Evolutionary conservation across 2,888 invertebrate genomes (phyloP).

Genomic region (Rotaria magnacalcarata): DNA sequence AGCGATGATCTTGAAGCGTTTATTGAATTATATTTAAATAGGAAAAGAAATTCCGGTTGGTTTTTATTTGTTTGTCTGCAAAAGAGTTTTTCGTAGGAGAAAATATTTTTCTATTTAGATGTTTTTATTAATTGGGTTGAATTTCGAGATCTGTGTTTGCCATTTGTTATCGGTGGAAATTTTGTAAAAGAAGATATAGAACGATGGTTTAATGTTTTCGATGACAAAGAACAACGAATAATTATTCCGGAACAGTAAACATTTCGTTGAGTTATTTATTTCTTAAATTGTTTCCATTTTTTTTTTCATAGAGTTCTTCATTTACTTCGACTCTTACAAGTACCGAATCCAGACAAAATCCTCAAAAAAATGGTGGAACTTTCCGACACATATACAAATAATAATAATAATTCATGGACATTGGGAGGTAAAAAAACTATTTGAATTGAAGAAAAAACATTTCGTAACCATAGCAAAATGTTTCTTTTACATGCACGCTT

Average conservation of each 20-base stretch:
- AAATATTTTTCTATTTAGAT: background rate
- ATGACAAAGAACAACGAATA: background rate
- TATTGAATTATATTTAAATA: background rate
- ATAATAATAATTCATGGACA: background rate
- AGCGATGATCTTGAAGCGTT: background rate
- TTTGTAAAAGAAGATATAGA: background rate
- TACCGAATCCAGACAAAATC: background rate
- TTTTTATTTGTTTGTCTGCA: background rate
- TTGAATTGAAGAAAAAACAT: no score
- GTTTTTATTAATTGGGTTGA: background rate
- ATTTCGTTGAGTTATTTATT: no score
- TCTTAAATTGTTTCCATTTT: no score
- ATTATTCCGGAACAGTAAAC: background rate
- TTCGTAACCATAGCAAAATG: no score
- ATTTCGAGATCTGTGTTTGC: constrained; percentile 7
- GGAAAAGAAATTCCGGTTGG: background rate
- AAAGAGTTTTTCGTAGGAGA: background rate
- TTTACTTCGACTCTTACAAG: background rate
- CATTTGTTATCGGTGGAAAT: background rate
- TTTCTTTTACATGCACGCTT: no score
- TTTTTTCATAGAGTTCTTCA: background rate
- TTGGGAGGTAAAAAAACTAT: background rate
- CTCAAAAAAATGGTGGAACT: background rate
- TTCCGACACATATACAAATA: background rate
- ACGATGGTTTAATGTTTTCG: background rate